Evolutionary conservation across 1,140 invertebrate species (phyloP).

Genomic region (Ditylenchus dipsaci): DNA sequence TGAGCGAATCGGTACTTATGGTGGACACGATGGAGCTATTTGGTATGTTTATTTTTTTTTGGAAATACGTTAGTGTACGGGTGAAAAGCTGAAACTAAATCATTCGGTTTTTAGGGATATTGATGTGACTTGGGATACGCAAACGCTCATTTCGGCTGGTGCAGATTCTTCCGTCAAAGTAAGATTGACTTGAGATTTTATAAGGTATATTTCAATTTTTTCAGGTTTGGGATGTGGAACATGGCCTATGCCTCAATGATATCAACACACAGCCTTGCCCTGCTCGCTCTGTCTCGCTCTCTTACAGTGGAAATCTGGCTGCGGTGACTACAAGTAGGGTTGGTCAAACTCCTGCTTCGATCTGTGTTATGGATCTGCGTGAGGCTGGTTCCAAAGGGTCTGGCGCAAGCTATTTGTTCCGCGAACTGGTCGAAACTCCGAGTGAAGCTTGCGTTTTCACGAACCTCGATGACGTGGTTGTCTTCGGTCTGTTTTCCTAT

Average conservation of each 20-base stretch:
- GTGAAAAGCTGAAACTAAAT: no score
- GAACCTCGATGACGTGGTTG: conserved; percentile 50
- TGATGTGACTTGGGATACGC: conserved; percentile 82
- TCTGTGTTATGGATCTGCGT: conserved; percentile 47
- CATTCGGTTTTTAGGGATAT: conserved; percentile 73
- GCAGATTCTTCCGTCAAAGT: conserved; percentile 70
- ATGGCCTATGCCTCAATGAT: conserved; percentile 29
- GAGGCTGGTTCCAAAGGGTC: conserved; percentile 30
- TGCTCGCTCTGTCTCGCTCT: conserved; percentile 49
- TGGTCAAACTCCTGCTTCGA: conserved; percentile 33
- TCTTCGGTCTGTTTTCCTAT: conserved; percentile 42
- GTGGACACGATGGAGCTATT: conserved; percentile 84
- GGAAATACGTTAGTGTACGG: no score
- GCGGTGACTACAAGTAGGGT: conserved; percentile 51
- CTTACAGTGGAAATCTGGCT: conserved; percentile 54
- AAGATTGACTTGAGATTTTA: no score
- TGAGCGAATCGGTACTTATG: conserved; percentile 89
- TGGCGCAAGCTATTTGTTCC: conserved; percentile 5
- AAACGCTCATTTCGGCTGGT: conserved; percentile 81
- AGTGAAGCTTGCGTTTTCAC: conserved; percentile 38
- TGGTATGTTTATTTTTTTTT: no score
- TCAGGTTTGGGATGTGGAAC: conserved; percentile 57
- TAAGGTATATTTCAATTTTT: no score
- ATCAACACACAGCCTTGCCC: conserved; percentile 36
- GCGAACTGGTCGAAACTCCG: conserved; percentile 15